Evolutionary conservation across 2,888 invertebrate species (phyloP), one percentile per base, ranked within the genome.

Genomic region (Drepanosiphum platanoidis): DNA sequence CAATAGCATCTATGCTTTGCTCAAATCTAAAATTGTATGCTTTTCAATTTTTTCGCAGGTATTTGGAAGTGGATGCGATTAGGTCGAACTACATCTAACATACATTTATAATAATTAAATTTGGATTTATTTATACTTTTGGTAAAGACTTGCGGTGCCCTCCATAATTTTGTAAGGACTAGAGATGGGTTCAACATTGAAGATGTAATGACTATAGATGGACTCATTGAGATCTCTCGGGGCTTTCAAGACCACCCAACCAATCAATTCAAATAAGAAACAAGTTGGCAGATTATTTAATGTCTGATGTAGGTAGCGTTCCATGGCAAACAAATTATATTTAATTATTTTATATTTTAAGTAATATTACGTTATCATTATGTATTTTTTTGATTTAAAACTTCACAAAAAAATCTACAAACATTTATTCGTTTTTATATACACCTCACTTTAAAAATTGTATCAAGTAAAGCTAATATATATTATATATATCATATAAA

Each of bases 291-390:
- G 34, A n/a, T n/a, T n/a, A n/a, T n/a, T n/a, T n/a, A n/a, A n/a
- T n/a, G n/a, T 75, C 58, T 75, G 75, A 75, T 77, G 61, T 58
- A 4, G 61, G 77, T 58, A 77, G 52, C 18, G 52, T 77, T 58
- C 77, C 77, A 77, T 77, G 77, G 61, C 77, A 77, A 58, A 61
- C 77, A 77, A 52, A 77, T 77, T 77, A 52, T 77, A 77, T 77
- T 77, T n/a, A n/a, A n/a, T n/a, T n/a, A n/a, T n/a, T n/a, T n/a
- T n/a, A n/a, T n/a, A n/a, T n/a, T n/a, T n/a, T 77, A 77, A 71
- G 61, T 77, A 77, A 52, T 77, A 77, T 77, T 72, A 72, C 72
- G 42, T 72, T 72, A 72, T 39, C 15, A 39, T 72, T 72, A 72
- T 42, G 42, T 72, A 58, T 58, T 58, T 58, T 58, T 58, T 58